phyloP scores from a whole-genome alignment of 2,113 vertebrate species.

The Dermatemys mawii region DNA sequence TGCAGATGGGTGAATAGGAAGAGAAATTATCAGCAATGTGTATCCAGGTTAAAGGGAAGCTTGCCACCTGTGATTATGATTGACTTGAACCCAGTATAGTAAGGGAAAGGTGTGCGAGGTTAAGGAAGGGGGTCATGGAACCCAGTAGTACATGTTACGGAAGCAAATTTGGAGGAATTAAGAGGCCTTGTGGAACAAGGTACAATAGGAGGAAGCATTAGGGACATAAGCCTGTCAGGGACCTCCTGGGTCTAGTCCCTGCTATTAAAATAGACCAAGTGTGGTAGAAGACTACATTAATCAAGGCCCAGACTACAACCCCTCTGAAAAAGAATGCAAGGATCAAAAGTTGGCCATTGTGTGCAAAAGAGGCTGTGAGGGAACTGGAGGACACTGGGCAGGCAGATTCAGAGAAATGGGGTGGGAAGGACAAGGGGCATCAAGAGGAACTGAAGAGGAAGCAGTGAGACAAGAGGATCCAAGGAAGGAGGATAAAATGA shows the following conservation, averaged over 20 bases:
- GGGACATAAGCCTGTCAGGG: background rate
- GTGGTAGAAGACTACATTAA: background rate
- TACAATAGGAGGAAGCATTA: background rate
- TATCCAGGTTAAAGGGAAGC: background rate
- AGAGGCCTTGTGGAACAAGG: background rate
- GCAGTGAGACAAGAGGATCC: background rate
- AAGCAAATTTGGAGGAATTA: background rate
- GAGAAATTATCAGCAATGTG: background rate
- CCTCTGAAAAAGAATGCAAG: background rate
- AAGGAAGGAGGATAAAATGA: background rate
- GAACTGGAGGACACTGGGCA: background rate
- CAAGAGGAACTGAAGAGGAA: background rate
- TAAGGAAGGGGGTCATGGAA: accelerated
- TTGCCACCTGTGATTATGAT: background rate
- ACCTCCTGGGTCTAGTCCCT: background rate
- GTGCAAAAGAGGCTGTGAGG: background rate
- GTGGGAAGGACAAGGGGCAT: background rate
- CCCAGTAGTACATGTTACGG: accelerated
- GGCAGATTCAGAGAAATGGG: background rate
- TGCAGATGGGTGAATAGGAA: background rate
- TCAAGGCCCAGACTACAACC: background rate
- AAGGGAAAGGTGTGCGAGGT: background rate
- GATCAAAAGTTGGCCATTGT: background rate
- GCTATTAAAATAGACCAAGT: background rate
- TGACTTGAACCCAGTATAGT: background rate